Evolutionary conservation across 2,113 vertebrate genomes (phyloP).

Genomic region (Corythoichthys haematopterus): DNA sequence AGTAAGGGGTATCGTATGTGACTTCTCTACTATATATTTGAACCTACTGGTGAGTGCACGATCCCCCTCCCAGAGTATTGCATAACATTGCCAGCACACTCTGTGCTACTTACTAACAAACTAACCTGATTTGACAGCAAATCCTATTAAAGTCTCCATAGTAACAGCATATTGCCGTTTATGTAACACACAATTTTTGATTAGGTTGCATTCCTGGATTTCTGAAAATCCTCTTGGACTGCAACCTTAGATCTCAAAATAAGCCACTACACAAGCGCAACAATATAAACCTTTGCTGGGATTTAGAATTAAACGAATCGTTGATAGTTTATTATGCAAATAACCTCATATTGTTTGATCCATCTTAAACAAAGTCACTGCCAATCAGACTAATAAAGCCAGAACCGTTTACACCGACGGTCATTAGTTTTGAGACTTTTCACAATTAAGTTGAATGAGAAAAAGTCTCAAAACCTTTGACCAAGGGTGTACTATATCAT

Average conservation of each 20-base stretch:
- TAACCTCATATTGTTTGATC: background rate
- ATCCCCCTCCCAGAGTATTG: constrained; percentile 12
- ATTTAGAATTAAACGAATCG: background rate
- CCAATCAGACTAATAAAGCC: too few relatives aligned
- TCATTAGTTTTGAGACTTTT: too few relatives aligned
- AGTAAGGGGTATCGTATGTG: background rate
- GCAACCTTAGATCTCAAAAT: constrained; percentile 27
- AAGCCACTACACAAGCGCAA: constrained; percentile 1
- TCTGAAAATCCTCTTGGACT: constrained; percentile 30
- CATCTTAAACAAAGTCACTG: background rate
- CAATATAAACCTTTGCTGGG: background rate
- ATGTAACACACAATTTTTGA: constrained; percentile 46
- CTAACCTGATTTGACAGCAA: constrained; percentile 34
- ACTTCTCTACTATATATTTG: background rate
- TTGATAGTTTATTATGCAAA: background rate
- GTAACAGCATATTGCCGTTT: constrained; percentile 35
- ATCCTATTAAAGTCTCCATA: constrained; percentile 48
- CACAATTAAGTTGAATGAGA: too few relatives aligned
- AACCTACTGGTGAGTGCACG: constrained; percentile 1
- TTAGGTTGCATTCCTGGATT: constrained; percentile 41
- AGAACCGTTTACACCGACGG: too few relatives aligned
- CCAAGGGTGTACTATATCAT: too few relatives aligned
- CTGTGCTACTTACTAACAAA: constrained; percentile 23
- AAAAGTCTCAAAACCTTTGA: too few relatives aligned
- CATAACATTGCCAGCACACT: constrained; percentile 14